phyloP scores from a whole-genome alignment of 2,888 invertebrate species.

The Perithous albicinctus region DNA sequence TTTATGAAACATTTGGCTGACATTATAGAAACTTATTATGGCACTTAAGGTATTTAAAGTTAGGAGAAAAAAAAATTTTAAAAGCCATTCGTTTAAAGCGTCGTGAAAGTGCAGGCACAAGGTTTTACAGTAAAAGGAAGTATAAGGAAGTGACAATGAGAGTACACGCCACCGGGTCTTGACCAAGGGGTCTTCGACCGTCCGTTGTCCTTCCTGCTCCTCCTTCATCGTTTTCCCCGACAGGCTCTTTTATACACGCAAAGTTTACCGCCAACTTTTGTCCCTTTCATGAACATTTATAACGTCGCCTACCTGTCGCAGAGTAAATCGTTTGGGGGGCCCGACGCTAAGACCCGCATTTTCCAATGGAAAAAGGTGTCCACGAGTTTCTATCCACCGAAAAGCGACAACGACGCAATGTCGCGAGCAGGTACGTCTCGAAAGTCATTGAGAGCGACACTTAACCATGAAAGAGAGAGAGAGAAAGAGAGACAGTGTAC shows the following conservation, averaged over 20 bases:
- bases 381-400: conserved; percentile 24
- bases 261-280: background rate
- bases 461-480: conserved; percentile 10
- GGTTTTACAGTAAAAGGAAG: too few relatives aligned
- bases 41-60: background rate
- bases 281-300: background rate
- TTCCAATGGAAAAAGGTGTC: conserved; percentile 50
- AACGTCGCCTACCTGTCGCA: conserved; percentile 2
- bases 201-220: conserved; percentile 14
- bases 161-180: conserved; percentile 30
- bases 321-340: background rate
- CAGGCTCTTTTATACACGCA: background rate
- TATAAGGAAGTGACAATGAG: conserved; percentile 42
- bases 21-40: too few relatives aligned
- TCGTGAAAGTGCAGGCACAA: background rate
- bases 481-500: background rate
- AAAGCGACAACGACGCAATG: conserved; percentile 15
- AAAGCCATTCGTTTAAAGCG: background rate
- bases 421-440: conserved; percentile 59
- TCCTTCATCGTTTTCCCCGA: background rate
- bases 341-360: background rate
- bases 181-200: conserved; percentile 25
- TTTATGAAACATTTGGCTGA: too few relatives aligned
- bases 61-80: background rate
- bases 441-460: conserved; percentile 47